Evolutionary conservation across 2,888 invertebrate genomes (phyloP), one percentile per base, ranked within the genome.

Genomic region (Iphiclides podalirius): DNA sequence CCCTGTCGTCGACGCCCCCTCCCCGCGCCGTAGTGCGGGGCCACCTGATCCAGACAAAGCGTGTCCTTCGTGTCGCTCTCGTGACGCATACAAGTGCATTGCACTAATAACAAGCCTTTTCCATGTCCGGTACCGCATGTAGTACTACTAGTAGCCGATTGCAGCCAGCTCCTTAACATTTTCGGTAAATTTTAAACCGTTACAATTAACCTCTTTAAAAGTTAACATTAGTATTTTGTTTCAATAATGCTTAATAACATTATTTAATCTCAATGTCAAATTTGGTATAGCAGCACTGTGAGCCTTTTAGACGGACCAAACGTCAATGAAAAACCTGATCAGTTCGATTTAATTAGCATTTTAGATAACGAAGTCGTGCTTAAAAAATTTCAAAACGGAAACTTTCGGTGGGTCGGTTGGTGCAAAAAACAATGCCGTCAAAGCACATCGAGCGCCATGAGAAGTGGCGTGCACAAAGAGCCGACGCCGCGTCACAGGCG

Each of bases 21-120:
- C 54, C 60, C 53, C 44, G 63, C 60, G 63, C 66, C 66, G 66
- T 66, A 67, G 64, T 54, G 62, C 57, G 55, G 70, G 66, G 72
- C 75, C 82, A 81, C 82, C 81, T 81, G 84, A 79, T 82, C 82
- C 82, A 84, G 84, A 84, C 85, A 84, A 84, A 84, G 83, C 83
- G 74, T 81, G 85, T 84, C 85, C 85, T 84, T 84, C 84, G 67
- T 72, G 66, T 60, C 62, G 58, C 58, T 65, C 67, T 66, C 61
- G 70, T 85, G 84, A 84, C 84, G 82, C 83, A 82, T 79, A 66
- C 81, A 81, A 83, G 85, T 84, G 84, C 85, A 84, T 83, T 84
- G 82, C 81, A 82, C 84, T 79, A 84, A 72, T 77, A 79, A 77
- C 72, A 75, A 77, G 70, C 73, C 75, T 72, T 78, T 79, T 79